These are phyloP conservation scores for Mactra quadrangularis DNA, from an alignment of 1,140 invertebrate genomes.

Conservation along the genomic window DNA sequence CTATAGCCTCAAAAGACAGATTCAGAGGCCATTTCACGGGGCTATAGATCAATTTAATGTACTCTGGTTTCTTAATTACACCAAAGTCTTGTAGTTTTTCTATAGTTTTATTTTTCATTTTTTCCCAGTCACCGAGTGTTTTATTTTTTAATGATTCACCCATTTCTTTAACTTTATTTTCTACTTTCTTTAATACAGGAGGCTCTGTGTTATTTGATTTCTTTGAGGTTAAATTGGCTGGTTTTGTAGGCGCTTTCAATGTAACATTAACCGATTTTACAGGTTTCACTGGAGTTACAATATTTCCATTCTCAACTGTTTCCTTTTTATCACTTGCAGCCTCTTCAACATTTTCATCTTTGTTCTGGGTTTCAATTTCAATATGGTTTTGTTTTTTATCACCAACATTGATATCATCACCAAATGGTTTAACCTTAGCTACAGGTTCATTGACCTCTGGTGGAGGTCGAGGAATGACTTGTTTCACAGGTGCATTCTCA, in stretches of 20 bases:
- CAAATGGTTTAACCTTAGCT: conserved; percentile 27
- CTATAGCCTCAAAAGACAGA: conserved; percentile 77
- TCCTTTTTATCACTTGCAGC: conserved; percentile 7
- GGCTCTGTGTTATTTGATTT: conserved; percentile 27
- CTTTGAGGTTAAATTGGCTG: background rate
- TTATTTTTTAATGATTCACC: conserved; percentile 76
- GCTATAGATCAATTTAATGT: conserved; percentile 65
- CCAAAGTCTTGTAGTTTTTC: conserved; percentile 77
- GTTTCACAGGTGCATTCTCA: background rate
- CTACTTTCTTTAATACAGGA: conserved; percentile 59
- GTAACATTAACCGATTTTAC: conserved; percentile 40
- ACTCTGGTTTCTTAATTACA: conserved; percentile 62
- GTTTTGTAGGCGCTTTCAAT: background rate
- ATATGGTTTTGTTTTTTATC: background rate
- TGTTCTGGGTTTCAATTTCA: background rate
- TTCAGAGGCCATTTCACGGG: conserved; percentile 74
- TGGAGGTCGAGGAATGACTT: conserved; percentile 9
- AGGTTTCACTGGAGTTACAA: background rate
- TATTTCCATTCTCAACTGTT: background rate
- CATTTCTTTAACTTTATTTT: conserved; percentile 70
- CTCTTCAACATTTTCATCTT: conserved; percentile 10
- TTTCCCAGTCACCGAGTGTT: conserved; percentile 69
- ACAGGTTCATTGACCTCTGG: background rate
- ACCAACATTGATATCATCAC: conserved; percentile 28
- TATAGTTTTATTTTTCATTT: conserved; percentile 78